Base-by-base conservation (phyloP, 2,113 vertebrate genomes). In the Ellobius talpinus region DNA sequence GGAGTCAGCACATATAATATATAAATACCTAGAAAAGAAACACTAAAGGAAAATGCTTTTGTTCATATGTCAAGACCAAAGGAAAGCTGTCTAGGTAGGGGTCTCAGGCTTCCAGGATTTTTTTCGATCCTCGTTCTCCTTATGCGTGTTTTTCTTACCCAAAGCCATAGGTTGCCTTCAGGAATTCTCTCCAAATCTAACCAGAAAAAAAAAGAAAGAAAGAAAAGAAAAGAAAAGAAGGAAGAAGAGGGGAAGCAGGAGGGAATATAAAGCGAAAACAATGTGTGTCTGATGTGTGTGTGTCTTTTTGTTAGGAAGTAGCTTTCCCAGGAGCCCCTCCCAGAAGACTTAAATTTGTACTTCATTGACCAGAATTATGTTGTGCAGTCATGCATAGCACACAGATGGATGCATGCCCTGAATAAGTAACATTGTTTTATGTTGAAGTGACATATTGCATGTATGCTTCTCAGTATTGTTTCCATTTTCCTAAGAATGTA, bases 401-500 rank as follows among this genome's bases (percentile, higher is more conserved):
- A 61, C 26, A 24, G 36, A 63, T 8, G 5, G 2, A 26, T 1
- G 9, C 0, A 12, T 2, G 31, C 2, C 3, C 12, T 42, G 33
- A 89, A 86, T 50, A 88, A 91, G 55, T 45, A 93, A 8, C 55
- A 70, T 16, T 36, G 24, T 42, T 90, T 90, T 66, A 90, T 87
- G 36, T 77, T 82, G 26, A 87, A 94, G 68, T 77, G 19, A 39
- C 50, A 47, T 65, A 26, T 14, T 50, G 29, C n/a, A 10, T 26
- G 52, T 50, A 63, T 42, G 12, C 45, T 31, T 52, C 65, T 65
- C n/a, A 52, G 24, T 50, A 84, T 55, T 79, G 47, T 74, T 87
- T 72, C 14, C 14, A 82, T 58, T 73, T 95, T 90, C 82, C 55
- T 45, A 65, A 87, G 36, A 68, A 33, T 66, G 11, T 73, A 73